Conservation (phyloP, 2,113 vertebrate species). For the Cyphomyrus discorhynchus region DNA sequence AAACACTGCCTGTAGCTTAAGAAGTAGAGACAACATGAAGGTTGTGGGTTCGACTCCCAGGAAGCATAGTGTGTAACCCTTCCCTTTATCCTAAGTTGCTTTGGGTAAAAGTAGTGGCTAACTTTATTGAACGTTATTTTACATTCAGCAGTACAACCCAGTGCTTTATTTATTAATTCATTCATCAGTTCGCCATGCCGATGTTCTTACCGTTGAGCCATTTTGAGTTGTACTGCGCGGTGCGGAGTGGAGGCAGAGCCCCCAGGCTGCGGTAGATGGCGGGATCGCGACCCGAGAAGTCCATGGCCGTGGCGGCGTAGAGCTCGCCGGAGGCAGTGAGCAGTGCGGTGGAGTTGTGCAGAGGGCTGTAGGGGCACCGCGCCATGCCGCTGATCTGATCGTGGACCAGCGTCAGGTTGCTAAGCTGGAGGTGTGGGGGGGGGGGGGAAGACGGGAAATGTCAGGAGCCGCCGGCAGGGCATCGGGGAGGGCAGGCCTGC, state of each 20-base stretch:
- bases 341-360: slow-evolving; percentile 90
- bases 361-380: slow-evolving; percentile 89
- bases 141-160: not conserved
- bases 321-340: slow-evolving; percentile 80
- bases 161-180: not conserved
- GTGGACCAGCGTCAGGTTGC: slow-evolving; percentile 71
- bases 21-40: not conserved
- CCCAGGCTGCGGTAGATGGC: slow-evolving; percentile 92
- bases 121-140: not conserved
- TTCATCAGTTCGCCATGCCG: too few relatives aligned
- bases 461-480: not conserved
- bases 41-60: not conserved
- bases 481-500: not conserved
- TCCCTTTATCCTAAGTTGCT: not conserved
- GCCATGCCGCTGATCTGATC: slow-evolving; percentile 90
- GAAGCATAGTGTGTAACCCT: not conserved
- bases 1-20: not conserved
- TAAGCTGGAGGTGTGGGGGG: slow-evolving; percentile 52
- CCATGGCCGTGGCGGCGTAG: slow-evolving; percentile 92
- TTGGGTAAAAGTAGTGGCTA: not conserved
- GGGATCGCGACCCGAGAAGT: slow-evolving; percentile 88
- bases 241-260: slow-evolving; percentile 78
- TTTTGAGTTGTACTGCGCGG: slow-evolving; percentile 93
- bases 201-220: slow-evolving; percentile 80
- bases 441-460: not conserved